Evolutionary conservation across 2,888 invertebrate species (phyloP).

Genomic region (Caenorhabditis uteleia): DNA sequence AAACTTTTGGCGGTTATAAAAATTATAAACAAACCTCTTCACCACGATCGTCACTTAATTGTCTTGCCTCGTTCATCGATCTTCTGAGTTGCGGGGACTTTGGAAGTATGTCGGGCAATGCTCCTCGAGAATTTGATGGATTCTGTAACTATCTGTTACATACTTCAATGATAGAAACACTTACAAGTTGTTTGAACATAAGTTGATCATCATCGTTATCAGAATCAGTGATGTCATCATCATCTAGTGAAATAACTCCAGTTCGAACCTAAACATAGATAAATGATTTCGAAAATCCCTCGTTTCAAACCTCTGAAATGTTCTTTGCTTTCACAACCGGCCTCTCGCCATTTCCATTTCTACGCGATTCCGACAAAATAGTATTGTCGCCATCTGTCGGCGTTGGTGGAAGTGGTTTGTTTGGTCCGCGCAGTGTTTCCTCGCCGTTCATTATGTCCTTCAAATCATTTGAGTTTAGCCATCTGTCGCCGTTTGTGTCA

Average conservation of each 20-base stretch:
- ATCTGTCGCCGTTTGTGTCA: too few relatives aligned
- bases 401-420: slow-evolving; percentile 90
- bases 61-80: slow-evolving; percentile 27
- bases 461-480: slow-evolving; percentile 13
- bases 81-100: slow-evolving; percentile 47
- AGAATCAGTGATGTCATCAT: slow-evolving; percentile 33
- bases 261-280: slow-evolving; percentile 20
- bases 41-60: slow-evolving; percentile 43
- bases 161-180: slow-evolving; percentile 1
- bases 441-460: slow-evolving; percentile 40
- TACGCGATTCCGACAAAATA: slow-evolving; percentile 33
- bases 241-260: slow-evolving; percentile 33
- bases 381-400: slow-evolving; percentile 79
- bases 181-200: slow-evolving; percentile 43
- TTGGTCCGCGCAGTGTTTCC: slow-evolving; percentile 74
- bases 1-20: background rate
- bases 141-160: slow-evolving; percentile 12
- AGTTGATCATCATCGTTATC: slow-evolving; percentile 40
- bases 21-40: slow-evolving; percentile 36
- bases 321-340: slow-evolving; percentile 57
- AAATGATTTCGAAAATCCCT: background rate
- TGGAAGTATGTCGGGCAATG: slow-evolving; percentile 57
- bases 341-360: slow-evolving; percentile 44
- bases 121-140: slow-evolving; percentile 39
- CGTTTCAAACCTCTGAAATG: slow-evolving; percentile 58